These are phyloP conservation scores for Valencia hispanica DNA, from an alignment of 2,797 vertebrate species.

Conservation along the genomic window DNA sequence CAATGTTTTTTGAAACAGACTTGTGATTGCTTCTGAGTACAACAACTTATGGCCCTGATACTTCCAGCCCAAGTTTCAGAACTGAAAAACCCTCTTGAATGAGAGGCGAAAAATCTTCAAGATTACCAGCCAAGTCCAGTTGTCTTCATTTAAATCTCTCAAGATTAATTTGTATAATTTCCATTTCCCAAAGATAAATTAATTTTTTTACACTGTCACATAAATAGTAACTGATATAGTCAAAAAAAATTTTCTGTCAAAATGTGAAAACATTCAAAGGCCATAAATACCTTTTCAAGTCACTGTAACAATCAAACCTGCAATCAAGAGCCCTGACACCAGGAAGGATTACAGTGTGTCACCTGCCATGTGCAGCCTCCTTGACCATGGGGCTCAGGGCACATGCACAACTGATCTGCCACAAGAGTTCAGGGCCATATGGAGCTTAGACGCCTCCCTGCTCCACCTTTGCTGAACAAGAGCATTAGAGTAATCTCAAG, in stretches of 20 bases:
- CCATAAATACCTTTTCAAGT: not conserved
- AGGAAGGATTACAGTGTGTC: conserved; percentile 47
- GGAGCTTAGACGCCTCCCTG: conserved; percentile 65
- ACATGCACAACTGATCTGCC: conserved; percentile 42
- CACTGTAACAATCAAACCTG: no score
- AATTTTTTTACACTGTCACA: not conserved
- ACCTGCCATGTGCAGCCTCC: conserved; percentile 45
- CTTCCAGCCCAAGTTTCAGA: no score
- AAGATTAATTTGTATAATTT: not conserved
- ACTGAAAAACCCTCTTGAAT: no score
- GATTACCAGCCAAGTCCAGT: not conserved
- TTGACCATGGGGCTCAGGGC: conserved; percentile 35
- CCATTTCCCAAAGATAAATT: not conserved
- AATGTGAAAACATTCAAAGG: not conserved
- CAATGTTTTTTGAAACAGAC: no score
- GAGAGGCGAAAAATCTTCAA: no score
- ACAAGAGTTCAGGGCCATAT: conserved; percentile 73
- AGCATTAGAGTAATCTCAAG: conserved; percentile 79
- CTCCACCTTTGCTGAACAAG: conserved; percentile 67
- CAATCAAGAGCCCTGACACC: not conserved
- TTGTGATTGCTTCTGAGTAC: no score
- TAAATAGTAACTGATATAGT: not conserved
- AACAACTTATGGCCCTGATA: no score
- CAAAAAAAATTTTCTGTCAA: not conserved
- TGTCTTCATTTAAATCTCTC: not conserved